Conservation (phyloP, 2,113 vertebrate genomes). For the Aix galericulata region DNA sequence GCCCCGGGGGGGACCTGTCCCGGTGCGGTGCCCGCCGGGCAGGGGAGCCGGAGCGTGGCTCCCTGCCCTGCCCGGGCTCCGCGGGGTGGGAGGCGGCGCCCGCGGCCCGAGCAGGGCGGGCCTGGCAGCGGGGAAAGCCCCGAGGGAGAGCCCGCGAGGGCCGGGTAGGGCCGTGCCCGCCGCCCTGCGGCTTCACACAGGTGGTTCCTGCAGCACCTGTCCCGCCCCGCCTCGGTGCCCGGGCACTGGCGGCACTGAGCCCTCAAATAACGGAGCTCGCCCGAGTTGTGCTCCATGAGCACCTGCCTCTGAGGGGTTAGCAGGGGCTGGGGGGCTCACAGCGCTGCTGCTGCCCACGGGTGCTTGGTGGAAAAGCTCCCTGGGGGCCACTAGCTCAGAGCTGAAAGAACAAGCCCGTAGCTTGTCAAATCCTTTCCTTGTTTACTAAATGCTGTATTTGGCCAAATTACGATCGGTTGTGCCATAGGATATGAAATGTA, state of each 20-base stretch:
- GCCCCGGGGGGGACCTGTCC: no score
- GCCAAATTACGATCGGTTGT: neutral
- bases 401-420: neutral
- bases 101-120: no score
- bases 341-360: neutral
- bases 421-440: no score
- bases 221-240: neutral
- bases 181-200: neutral
- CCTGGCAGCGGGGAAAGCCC: neutral
- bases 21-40: neutral
- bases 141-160: neutral
- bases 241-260: rapidly evolving
- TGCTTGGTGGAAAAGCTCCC: neutral
- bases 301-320: rapidly evolving
- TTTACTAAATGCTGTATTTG: neutral
- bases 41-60: no score
- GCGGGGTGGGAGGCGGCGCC: no score
- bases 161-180: neutral
- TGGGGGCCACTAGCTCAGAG: no score
- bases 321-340: neutral
- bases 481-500: neutral
- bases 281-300: rapidly evolving
- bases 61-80: no score
- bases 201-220: neutral
- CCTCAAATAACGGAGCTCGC: rapidly evolving